Percentiles rank a stretch among this genome's conserved stretches.
Conservation (phyloP, 2,797 vertebrate genomes). For the Mycteria americana region DNA sequence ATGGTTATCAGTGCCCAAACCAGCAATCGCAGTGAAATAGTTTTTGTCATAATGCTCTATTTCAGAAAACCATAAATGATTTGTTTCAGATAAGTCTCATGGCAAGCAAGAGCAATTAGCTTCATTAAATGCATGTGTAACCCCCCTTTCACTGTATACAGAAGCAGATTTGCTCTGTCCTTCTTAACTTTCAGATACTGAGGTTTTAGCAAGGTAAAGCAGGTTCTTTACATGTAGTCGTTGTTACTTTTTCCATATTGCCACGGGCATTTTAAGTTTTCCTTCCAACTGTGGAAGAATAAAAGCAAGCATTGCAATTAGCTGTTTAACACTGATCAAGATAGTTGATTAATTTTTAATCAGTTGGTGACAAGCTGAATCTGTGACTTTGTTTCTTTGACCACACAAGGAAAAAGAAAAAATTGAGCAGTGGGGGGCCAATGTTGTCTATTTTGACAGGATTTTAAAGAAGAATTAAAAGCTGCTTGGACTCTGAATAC, state of each 20-base stretch:
- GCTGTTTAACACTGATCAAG: neutral
- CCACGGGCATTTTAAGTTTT: neutral
- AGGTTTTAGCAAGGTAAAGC: neutral
- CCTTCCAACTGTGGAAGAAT: neutral
- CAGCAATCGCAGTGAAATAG: neutral
- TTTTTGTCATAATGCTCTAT: neutral
- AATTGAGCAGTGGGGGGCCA: neutral
- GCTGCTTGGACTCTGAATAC: neutral
- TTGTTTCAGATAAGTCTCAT: neutral
- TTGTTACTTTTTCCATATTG: neutral
- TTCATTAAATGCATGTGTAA: neutral
- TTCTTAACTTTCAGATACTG: neutral
- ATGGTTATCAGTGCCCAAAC: neutral
- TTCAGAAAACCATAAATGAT: neutral
- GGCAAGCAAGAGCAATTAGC: neutral
- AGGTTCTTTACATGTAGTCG: neutral
- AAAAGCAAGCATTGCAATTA: neutral
- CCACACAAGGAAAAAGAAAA: neutral
- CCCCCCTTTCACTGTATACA: neutral
- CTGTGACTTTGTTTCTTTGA: conserved; percentile 20
- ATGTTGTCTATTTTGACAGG: neutral
- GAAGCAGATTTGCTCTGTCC: neutral
- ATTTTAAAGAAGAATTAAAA: conserved; percentile 30
- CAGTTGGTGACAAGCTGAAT: conserved; percentile 21
- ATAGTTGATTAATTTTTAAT: conserved; percentile 38